Percentiles rank a stretch among this genome's conserved stretches.
Evolutionary conservation across 1,140 invertebrate genomes (phyloP).

Genomic region (Protaetia brevitarsis): DNA sequence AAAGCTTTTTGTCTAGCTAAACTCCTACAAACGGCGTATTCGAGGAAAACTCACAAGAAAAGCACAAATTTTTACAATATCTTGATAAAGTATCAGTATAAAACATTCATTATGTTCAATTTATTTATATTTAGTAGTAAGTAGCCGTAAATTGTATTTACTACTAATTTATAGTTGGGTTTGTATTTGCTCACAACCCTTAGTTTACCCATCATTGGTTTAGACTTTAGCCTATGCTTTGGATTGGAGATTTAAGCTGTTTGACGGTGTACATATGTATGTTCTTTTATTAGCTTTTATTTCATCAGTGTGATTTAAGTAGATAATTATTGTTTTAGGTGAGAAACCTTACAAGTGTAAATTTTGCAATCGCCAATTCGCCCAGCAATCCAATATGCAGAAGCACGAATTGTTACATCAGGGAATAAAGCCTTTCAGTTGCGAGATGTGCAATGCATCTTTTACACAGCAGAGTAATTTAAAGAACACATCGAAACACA

Average conservation of each 20-base stretch:
- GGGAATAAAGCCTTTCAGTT: conserved; percentile 11
- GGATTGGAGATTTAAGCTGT: too few relatives aligned
- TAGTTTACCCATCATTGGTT: not conserved
- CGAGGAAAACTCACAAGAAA: too few relatives aligned
- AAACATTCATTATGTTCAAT: too few relatives aligned
- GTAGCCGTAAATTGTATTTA: too few relatives aligned
- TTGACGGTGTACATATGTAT: too few relatives aligned
- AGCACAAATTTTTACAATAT: too few relatives aligned
- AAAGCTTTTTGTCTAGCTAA: too few relatives aligned
- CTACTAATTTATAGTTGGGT: too few relatives aligned
- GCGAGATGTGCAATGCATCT: not conserved
- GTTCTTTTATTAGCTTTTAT: not conserved
- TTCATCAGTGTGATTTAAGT: not conserved
- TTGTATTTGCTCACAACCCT: not conserved
- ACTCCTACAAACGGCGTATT: too few relatives aligned
- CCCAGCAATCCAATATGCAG: conserved; percentile 14
- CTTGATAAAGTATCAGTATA: too few relatives aligned
- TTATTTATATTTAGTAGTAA: too few relatives aligned
- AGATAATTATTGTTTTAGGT: conserved; percentile 14
- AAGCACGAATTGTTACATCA: conserved; percentile 12
- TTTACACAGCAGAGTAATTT: conserved; percentile 23
- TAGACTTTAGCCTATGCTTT: not conserved
- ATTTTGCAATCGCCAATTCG: conserved; percentile 19
- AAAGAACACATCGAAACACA: conserved; percentile 14
- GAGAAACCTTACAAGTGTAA: conserved; percentile 17